Conservation (phyloP, 1,140 invertebrate species). For the Cotesia glomerata region DNA sequence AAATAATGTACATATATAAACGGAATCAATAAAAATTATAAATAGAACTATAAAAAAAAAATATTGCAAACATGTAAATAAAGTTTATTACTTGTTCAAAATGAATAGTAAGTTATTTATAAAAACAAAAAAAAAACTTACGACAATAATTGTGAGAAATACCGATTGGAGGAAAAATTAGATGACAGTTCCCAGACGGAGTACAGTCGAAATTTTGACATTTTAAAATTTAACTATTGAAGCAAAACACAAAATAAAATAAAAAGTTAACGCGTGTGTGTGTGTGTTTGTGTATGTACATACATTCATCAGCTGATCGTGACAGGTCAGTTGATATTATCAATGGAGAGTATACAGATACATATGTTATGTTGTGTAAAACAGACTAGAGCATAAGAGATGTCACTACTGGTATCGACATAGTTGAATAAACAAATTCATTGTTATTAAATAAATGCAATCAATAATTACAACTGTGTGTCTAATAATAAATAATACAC, state of each 20-base stretch:
- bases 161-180: constrained; percentile 60
- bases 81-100: background rate
- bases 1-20: background rate
- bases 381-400: too few species aligned
- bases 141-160: constrained; percentile 59
- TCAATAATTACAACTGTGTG: too few species aligned
- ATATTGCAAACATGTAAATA: background rate
- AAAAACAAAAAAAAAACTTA: constrained; percentile 42
- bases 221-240: constrained; percentile 33
- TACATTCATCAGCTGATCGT: constrained; percentile 4
- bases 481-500: too few species aligned
- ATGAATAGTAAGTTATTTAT: background rate
- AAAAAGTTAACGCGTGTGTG: constrained; percentile 1
- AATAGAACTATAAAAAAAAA: background rate
- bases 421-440: too few species aligned
- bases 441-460: too few species aligned
- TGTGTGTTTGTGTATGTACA: background rate
- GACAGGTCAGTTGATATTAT: background rate
- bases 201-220: constrained; percentile 53
- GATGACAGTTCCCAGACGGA: constrained; percentile 58
- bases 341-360: background rate
- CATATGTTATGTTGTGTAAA: background rate
- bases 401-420: too few species aligned
- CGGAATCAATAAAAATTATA: background rate
- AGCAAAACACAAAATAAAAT: constrained; percentile 12